Conservation (phyloP, 2,888 invertebrate species). For the Macrosiphum euphorbiae region DNA sequence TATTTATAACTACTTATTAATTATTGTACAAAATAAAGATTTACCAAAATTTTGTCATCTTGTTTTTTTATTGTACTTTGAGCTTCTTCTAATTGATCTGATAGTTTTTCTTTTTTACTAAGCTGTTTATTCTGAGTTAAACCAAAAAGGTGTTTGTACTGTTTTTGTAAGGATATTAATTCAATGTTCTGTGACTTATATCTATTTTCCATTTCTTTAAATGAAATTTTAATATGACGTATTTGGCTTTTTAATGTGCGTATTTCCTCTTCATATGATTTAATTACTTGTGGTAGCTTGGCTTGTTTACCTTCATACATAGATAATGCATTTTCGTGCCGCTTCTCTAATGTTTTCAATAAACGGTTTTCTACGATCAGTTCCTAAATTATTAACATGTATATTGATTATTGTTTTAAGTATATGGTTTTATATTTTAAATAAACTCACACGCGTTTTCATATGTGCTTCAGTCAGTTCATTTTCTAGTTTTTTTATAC, state of each 20-base stretch:
- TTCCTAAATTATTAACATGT: conserved; percentile 72
- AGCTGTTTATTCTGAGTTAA: conserved; percentile 82
- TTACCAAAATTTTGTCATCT: conserved; percentile 71
- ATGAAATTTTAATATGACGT: conserved; percentile 67
- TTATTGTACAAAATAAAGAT: neutral
- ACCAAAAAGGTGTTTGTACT: conserved; percentile 79
- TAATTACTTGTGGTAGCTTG: conserved; percentile 81
- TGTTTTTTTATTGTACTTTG: conserved; percentile 70
- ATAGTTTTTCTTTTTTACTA: conserved; percentile 81
- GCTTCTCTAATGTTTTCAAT: conserved; percentile 81
- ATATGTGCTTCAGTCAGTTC: conserved; percentile 31
- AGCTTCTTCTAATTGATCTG: conserved; percentile 73
- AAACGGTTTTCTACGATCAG: conserved; percentile 81
- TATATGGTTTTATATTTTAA: neutral
- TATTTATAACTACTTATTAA: neutral
- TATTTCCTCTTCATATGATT: conserved; percentile 84
- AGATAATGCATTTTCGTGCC: conserved; percentile 83
- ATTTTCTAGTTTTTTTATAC: conserved; percentile 45
- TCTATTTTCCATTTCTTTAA: conserved; percentile 71
- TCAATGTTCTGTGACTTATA: conserved; percentile 78
- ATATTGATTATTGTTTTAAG: neutral
- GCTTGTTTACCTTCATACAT: conserved; percentile 85
- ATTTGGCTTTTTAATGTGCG: conserved; percentile 69
- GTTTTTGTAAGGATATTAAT: conserved; percentile 77
- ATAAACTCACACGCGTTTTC: conserved; percentile 31